phyloP scores from a whole-genome alignment of 2,797 vertebrate genomes.

The Orestias chungarensis region DNA sequence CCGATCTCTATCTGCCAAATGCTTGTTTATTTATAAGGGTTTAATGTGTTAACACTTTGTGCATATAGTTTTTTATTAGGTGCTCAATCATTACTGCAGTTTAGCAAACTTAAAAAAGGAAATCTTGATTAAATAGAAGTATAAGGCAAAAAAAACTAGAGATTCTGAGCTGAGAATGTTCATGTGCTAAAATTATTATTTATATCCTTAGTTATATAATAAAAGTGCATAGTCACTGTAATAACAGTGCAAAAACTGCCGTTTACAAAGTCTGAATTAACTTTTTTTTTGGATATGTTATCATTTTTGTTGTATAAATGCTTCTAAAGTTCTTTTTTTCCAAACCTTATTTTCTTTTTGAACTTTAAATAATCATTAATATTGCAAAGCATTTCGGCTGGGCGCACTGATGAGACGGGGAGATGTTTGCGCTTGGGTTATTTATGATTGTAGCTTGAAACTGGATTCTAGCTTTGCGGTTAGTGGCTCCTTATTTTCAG shows the following conservation, averaged over 20 bases:
- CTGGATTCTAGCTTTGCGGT: background rate
- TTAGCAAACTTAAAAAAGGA: background rate
- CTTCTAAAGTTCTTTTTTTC: background rate
- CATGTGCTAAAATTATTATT: too few relatives aligned
- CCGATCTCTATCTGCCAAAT: background rate
- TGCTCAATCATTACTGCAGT: background rate
- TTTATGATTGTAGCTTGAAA: background rate
- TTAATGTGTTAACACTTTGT: background rate
- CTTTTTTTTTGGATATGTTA: background rate
- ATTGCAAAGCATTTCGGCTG: background rate
- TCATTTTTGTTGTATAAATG: background rate
- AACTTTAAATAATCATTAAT: background rate
- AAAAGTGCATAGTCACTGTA: background rate
- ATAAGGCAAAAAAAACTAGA: too few relatives aligned
- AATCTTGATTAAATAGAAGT: too few relatives aligned
- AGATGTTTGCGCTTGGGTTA: background rate
- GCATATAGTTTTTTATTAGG: background rate
- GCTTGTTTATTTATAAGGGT: background rate
- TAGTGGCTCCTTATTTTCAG: background rate
- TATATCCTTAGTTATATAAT: background rate
- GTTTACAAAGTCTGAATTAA: background rate
- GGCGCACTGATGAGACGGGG: background rate
- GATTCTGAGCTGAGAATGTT: constrained; percentile 3
- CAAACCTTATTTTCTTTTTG: background rate
- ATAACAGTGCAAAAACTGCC: background rate